These are phyloP conservation scores for Cinclus cinclus DNA, from an alignment of 2,113 vertebrate species.

Conservation along the genomic window DNA sequence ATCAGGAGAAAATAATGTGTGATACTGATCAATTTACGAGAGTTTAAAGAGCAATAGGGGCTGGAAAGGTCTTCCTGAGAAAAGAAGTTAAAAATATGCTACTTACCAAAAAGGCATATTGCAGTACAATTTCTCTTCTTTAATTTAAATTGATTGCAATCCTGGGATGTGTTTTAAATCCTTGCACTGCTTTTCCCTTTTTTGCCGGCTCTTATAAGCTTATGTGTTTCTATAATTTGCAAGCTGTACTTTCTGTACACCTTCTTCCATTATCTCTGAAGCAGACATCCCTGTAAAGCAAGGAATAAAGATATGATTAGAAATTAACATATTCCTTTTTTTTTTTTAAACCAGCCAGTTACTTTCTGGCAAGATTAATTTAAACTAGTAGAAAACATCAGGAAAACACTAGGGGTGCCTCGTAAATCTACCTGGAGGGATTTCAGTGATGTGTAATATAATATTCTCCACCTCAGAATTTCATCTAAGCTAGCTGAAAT, in stretches of 20 bases:
- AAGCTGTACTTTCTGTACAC: background rate
- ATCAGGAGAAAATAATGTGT: background rate
- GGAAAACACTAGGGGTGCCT: background rate
- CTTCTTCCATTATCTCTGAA: background rate
- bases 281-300: background rate
- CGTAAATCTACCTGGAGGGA: background rate
- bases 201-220: background rate
- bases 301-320: background rate
- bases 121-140: background rate
- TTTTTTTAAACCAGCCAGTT: background rate
- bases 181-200: background rate
- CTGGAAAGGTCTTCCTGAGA: background rate
- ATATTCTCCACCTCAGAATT: background rate
- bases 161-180: background rate
- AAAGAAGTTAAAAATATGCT: background rate
- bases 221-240: background rate
- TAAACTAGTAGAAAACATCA: background rate
- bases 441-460: background rate
- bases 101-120: background rate
- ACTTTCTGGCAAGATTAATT: background rate
- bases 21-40: background rate
- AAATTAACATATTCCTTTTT: background rate
- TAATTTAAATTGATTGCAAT: background rate
- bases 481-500: background rate
- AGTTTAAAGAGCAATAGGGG: background rate